Evolutionary conservation across 2,888 invertebrate genomes (phyloP).

Genomic region (Zaprionus obscuricornis): DNA sequence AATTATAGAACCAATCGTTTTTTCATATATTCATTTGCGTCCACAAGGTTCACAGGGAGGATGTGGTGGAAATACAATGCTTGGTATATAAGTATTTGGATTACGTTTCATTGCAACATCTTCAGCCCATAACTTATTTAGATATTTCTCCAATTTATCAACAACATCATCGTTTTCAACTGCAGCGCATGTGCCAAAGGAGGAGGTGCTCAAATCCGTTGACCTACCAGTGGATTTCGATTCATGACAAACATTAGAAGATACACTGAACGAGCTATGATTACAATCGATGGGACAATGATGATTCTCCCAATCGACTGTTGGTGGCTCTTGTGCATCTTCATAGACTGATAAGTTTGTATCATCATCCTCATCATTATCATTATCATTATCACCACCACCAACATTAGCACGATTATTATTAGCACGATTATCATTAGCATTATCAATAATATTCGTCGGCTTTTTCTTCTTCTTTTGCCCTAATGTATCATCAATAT

Average conservation of each 20-base stretch:
- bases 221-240: conserved; percentile 20
- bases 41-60: conserved; percentile 29
- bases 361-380: not conserved
- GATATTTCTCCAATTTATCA: conserved; percentile 54
- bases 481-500: too few species aligned
- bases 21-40: conserved; percentile 10
- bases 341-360: conserved; percentile 23
- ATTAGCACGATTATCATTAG: too few species aligned
- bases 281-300: conserved; percentile 78
- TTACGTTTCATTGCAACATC: conserved; percentile 54
- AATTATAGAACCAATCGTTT: too few species aligned
- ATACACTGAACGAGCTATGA: conserved; percentile 30
- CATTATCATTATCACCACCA: too few species aligned
- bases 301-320: conserved; percentile 64
- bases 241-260: conserved; percentile 50
- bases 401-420: too few species aligned
- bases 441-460: too few species aligned
- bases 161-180: conserved; percentile 42
- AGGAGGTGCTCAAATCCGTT: not conserved
- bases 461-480: too few species aligned
- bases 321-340: conserved; percentile 46
- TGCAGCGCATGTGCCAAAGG: conserved; percentile 37
- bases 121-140: conserved; percentile 62
- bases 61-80: conserved; percentile 9
- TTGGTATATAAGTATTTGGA: conserved; percentile 17